Percentiles rank a stretch among this genome's conserved stretches.
Evolutionary conservation across 1,140 invertebrate genomes (phyloP).

Genomic region (Drosophila dunni): DNA sequence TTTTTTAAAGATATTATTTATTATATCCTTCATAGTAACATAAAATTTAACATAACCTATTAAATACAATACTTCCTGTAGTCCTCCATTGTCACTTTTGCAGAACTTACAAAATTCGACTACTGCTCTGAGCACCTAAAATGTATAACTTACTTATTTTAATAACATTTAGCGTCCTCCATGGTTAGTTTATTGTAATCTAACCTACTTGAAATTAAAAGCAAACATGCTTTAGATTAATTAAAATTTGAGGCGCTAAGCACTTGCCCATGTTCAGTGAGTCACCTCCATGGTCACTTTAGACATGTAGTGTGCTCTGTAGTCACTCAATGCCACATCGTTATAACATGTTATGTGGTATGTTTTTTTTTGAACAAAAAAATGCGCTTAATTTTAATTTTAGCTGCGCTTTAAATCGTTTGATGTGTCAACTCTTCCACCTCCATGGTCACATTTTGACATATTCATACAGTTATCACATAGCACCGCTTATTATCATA

Average conservation of each 20-base stretch:
- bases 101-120: too few species aligned
- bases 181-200: neutral
- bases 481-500: constrained; percentile 3
- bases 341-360: too few species aligned
- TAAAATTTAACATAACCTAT: neutral
- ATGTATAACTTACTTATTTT: too few species aligned
- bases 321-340: too few species aligned
- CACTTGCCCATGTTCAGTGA: neutral
- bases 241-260: neutral
- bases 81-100: neutral
- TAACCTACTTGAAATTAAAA: neutral
- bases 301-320: too few species aligned
- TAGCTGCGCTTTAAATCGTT: neutral
- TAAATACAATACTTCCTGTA: neutral
- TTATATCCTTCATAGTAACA: too few species aligned
- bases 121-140: too few species aligned
- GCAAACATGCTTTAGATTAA: neutral
- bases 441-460: constrained; percentile 6
- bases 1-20: too few species aligned
- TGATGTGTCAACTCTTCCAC: constrained; percentile 10
- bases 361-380: too few species aligned
- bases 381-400: neutral
- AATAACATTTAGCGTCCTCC: neutral
- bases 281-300: constrained; percentile 13
- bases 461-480: neutral